A percentile compares a stretch with the other conserved stretches of the same genome.
phyloP scores from a whole-genome alignment of 2,797 vertebrate species.

The Labeo calbasu region DNA sequence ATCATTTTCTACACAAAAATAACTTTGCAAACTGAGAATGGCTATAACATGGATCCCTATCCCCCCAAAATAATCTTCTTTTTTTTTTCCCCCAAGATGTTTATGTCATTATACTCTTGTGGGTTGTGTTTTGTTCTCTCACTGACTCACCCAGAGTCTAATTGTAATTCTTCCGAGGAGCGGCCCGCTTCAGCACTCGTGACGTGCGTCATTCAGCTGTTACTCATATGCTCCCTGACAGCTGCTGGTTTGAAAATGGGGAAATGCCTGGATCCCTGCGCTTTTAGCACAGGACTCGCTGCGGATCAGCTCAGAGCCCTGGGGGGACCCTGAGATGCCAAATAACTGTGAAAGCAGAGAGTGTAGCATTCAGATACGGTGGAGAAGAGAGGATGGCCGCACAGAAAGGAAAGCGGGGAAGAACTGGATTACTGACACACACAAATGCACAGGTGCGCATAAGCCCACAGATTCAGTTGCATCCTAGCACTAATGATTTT shows the following conservation, averaged over 20 bases:
- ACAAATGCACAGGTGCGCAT: slow-evolving; percentile 39
- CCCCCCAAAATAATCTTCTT: neutral
- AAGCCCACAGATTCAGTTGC: slow-evolving; percentile 42
- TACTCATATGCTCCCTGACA: slow-evolving; percentile 21
- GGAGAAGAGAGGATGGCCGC: neutral
- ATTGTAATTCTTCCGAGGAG: slow-evolving; percentile 1
- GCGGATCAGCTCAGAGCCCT: slow-evolving; percentile 21
- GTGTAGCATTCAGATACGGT: slow-evolving; percentile 26
- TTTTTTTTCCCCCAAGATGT: neutral
- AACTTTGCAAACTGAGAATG: neutral
- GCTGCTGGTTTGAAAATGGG: slow-evolving; percentile 39
- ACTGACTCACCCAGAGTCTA: slow-evolving; percentile 1
- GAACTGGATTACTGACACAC: slow-evolving; percentile 35
- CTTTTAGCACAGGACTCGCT: slow-evolving; percentile 19
- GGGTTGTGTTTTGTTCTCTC: slow-evolving; percentile 5
- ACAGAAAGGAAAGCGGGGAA: slow-evolving; percentile 39
- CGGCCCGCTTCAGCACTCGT: neutral
- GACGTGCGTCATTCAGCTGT: slow-evolving; percentile 1
- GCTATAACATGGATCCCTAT: neutral
- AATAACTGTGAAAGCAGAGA: slow-evolving; percentile 39
- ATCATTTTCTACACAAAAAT: neutral
- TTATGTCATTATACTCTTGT: neutral
- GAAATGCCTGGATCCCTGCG: slow-evolving; percentile 4
- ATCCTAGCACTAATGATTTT: slow-evolving; percentile 41
- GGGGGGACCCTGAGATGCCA: slow-evolving; percentile 23